Percentiles rank a stretch among this genome's conserved stretches.
Conservation (phyloP, 2,113 vertebrate species). For the Coptodon rendalli region DNA sequence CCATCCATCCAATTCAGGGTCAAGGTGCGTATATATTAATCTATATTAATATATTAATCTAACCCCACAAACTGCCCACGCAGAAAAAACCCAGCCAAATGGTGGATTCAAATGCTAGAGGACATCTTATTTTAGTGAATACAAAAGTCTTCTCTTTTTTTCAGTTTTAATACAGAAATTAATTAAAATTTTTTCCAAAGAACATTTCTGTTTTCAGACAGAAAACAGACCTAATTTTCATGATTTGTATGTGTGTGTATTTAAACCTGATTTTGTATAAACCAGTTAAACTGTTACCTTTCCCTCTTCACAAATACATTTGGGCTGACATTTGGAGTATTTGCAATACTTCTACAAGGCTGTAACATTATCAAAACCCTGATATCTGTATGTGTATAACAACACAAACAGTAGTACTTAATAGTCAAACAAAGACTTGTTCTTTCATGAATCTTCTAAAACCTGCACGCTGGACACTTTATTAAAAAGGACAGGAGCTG, state of each 20-base stretch:
- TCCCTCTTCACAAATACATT: background rate
- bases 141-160: background rate
- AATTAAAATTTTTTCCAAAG: background rate
- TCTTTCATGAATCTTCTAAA: background rate
- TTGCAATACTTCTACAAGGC: background rate
- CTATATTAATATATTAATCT: background rate
- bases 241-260: background rate
- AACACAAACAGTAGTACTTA: background rate
- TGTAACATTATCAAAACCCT: background rate
- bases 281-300: background rate
- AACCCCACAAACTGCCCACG: background rate
- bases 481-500: background rate
- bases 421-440: background rate
- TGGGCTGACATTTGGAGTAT: background rate
- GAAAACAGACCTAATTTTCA: background rate
- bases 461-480: background rate
- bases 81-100: background rate
- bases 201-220: background rate
- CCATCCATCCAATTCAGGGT: background rate
- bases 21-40: background rate
- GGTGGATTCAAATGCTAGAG: background rate
- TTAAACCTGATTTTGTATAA: background rate
- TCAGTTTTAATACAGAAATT: background rate
- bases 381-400: background rate
- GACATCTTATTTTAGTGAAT: background rate